These are phyloP conservation scores for Diabrotica balteata DNA, from an alignment of 2,888 invertebrate species.

Conservation along the genomic window DNA sequence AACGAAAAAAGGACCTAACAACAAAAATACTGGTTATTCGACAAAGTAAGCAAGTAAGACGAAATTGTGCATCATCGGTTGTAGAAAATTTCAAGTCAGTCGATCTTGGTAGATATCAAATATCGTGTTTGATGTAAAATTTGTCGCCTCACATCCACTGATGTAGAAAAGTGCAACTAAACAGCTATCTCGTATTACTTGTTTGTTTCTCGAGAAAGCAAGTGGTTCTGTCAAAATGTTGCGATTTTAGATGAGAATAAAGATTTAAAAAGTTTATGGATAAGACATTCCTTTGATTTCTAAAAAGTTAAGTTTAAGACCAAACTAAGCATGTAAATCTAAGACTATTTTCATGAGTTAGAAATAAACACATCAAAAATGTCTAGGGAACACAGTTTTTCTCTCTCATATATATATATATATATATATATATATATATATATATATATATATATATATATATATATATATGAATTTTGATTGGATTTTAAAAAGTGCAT, in stretches of 20 bases:
- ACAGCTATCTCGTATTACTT: slow-evolving; percentile 31
- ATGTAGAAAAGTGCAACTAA: slow-evolving; percentile 37
- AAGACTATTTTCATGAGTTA: too few species aligned
- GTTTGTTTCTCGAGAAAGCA: slow-evolving; percentile 28
- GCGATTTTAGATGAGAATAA: slow-evolving; percentile 8
- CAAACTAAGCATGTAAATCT: too few species aligned
- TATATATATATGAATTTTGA: too few species aligned
- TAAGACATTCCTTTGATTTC: background rate
- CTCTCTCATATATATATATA: too few species aligned
- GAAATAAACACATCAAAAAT: too few species aligned
- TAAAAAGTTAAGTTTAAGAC: too few species aligned
- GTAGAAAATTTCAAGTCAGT: slow-evolving; percentile 7
- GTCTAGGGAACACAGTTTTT: too few species aligned
- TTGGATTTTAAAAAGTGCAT: too few species aligned
- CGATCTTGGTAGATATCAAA: slow-evolving; percentile 31
- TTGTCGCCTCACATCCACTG: slow-evolving; percentile 33
- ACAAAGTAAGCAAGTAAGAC: slow-evolving; percentile 6
- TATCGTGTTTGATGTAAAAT: slow-evolving; percentile 36
- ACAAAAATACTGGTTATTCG: slow-evolving; percentile 2
- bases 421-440: too few species aligned
- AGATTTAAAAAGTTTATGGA: background rate
- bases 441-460: too few species aligned
- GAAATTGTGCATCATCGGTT: slow-evolving; percentile 1
- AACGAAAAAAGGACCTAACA: background rate
- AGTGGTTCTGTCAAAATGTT: slow-evolving; percentile 21